Percentiles rank a stretch among this genome's conserved stretches.
These are phyloP conservation scores for Lagopus leucura DNA, from an alignment of 2,113 vertebrate species.

Conservation along the genomic window DNA sequence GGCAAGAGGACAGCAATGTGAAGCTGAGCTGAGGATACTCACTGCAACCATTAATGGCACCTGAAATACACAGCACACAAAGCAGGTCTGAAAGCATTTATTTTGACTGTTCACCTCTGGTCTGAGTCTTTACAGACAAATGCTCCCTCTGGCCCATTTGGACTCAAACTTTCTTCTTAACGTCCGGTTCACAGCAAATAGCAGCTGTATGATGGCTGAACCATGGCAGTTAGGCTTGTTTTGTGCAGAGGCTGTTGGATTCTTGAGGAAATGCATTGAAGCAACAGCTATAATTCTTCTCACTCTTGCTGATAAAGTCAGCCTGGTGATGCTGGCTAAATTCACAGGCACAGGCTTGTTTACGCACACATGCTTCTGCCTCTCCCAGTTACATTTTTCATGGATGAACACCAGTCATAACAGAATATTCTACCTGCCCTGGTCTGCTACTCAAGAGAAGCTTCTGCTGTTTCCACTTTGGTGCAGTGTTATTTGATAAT, in stretches of 20 bases:
- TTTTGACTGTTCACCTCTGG: not conserved
- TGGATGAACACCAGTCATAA: not conserved
- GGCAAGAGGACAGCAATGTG: not conserved
- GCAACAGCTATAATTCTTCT: not conserved
- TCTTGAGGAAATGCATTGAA: accelerated
- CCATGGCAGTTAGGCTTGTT: accelerated
- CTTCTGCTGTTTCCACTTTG: not conserved
- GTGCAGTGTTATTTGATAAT: not conserved
- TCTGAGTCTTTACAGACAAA: not conserved
- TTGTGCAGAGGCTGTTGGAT: not conserved
- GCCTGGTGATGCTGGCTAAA: accelerated
- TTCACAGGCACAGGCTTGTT: not conserved
- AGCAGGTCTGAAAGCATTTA: not conserved
- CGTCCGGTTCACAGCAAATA: not conserved
- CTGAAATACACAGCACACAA: not conserved
- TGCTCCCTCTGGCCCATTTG: not conserved
- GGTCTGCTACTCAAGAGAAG: not conserved
- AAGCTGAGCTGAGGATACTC: not conserved
- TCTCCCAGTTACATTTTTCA: not conserved
- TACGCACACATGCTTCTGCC: not conserved
- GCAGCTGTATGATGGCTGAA: not conserved
- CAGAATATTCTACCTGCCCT: not conserved
- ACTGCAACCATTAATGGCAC: not conserved
- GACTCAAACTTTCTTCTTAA: not conserved
- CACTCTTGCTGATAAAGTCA: not conserved